Conservation (phyloP, 2,797 vertebrate genomes). For the Lepidocolaptes lacrymiger region DNA sequence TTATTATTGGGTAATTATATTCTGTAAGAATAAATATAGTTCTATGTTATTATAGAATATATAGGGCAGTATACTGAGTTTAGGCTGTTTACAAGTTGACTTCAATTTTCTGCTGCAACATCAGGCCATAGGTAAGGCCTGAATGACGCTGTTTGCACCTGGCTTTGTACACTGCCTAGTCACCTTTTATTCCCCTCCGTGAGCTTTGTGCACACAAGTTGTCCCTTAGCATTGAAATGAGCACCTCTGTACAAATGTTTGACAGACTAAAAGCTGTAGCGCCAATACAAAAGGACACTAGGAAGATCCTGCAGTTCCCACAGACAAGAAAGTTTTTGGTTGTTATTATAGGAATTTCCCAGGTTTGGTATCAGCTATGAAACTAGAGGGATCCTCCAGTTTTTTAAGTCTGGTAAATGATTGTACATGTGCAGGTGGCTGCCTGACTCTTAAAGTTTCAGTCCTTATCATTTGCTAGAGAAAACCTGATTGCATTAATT, state of each 20-base stretch:
- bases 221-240: neutral
- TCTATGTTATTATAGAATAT: neutral
- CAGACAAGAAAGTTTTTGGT: neutral
- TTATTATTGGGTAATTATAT: neutral
- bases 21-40: neutral
- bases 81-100: neutral
- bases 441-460: neutral
- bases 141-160: neutral
- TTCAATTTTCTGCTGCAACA: neutral
- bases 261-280: neutral
- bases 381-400: neutral
- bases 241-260: neutral
- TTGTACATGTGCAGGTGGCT: fast-evolving
- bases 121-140: neutral
- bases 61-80: neutral
- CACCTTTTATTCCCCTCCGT: neutral
- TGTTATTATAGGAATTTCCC: neutral
- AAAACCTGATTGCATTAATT: neutral
- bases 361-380: neutral
- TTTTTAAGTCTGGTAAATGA: neutral
- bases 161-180: neutral
- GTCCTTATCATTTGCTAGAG: neutral
- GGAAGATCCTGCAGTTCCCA: neutral
- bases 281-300: neutral
- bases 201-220: neutral